Percentiles rank a stretch among this genome's conserved stretches.
Conservation (phyloP, 2,113 vertebrate genomes). For the Stigmatopora argus region DNA sequence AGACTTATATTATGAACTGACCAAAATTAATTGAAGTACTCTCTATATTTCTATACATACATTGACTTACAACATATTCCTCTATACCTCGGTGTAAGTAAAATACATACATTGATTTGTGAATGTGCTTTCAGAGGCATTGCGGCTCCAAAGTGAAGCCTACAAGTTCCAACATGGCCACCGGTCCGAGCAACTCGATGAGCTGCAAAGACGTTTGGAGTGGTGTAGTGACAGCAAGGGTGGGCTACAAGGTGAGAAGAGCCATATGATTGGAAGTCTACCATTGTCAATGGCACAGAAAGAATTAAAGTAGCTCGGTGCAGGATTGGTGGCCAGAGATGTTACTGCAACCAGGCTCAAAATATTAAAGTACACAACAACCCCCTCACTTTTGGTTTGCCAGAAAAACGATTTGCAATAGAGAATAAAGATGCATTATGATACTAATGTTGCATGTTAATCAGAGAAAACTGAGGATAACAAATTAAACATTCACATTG, state of each 20-base stretch:
- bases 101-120: slow-evolving; percentile 5
- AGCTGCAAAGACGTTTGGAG: slow-evolving; percentile 73
- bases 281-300: no score
- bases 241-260: slow-evolving; percentile 32
- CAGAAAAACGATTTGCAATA: no score
- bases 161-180: slow-evolving; percentile 67
- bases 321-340: no score
- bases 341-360: no score
- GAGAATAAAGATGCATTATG: no score
- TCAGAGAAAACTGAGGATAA: no score
- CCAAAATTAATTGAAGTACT: not conserved
- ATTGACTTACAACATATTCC: not conserved
- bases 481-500: no score
- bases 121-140: slow-evolving; percentile 71
- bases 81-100: not conserved
- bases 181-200: slow-evolving; percentile 72
- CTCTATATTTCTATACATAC: not conserved
- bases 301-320: no score
- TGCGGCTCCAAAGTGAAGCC: slow-evolving; percentile 70
- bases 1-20: not conserved
- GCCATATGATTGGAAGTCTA: no score
- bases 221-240: slow-evolving; percentile 50
- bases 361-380: no score
- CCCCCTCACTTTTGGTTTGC: no score
- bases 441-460: no score